phyloP scores from a whole-genome alignment of 2,888 invertebrate species.

The Zhengitettix transpicula region DNA sequence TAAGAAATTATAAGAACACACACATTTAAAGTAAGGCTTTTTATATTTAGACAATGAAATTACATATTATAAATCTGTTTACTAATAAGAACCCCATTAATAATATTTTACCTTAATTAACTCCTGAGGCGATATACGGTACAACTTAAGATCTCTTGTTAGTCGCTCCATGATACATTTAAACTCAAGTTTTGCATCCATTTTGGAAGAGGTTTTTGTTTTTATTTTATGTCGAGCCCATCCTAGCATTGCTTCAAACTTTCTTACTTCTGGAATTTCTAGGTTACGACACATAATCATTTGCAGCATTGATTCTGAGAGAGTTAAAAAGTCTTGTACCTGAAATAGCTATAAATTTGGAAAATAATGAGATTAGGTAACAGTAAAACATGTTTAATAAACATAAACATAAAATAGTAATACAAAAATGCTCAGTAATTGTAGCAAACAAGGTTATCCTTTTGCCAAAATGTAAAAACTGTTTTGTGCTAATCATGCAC shows the following conservation, averaged over 20 bases:
- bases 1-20: too few relatives aligned
- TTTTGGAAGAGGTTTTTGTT: constrained; percentile 52
- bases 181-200: constrained; percentile 76
- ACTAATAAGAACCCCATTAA: too few relatives aligned
- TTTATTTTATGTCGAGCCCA: constrained; percentile 80
- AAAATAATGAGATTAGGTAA: too few relatives aligned
- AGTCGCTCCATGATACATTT: constrained; percentile 85
- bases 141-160: constrained; percentile 72
- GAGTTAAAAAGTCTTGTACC: constrained; percentile 64
- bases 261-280: constrained; percentile 64
- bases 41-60: too few relatives aligned
- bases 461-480: too few relatives aligned
- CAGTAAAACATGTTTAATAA: too few relatives aligned
- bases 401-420: too few relatives aligned
- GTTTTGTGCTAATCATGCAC: too few relatives aligned
- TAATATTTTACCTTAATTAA: constrained; percentile 51
- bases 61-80: too few relatives aligned
- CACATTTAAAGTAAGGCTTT: too few relatives aligned
- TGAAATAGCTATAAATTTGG: constrained; percentile 43
- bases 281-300: constrained; percentile 49
- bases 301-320: constrained; percentile 82
- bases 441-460: too few relatives aligned
- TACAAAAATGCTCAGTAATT: too few relatives aligned
- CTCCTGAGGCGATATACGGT: constrained; percentile 83
- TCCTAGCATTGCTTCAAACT: constrained; percentile 83